Percentiles rank a stretch among this genome's conserved stretches.
Conservation (phyloP, 1,140 invertebrate species). For the Bombus ignitus region DNA sequence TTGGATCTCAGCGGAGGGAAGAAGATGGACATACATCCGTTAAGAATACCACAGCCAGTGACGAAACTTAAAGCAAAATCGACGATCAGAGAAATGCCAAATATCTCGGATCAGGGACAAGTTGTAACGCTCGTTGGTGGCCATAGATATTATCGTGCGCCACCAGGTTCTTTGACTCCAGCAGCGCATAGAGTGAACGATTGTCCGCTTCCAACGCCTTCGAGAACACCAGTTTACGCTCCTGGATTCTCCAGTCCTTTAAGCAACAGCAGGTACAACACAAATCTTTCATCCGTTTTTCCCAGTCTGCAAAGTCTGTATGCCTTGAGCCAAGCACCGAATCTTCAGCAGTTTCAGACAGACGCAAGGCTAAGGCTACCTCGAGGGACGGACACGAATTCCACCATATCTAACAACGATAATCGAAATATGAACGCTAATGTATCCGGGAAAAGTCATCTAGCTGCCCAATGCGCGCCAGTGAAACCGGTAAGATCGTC, state of each 20-base stretch:
- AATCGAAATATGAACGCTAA: constrained; percentile 6
- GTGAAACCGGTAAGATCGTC: constrained; percentile 72
- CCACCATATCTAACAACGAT: constrained; percentile 1
- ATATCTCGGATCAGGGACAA: constrained; percentile 68
- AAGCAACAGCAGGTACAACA: constrained; percentile 40
- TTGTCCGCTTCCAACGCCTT: constrained; percentile 44
- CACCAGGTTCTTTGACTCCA: constrained; percentile 76
- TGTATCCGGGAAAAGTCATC: constrained; percentile 67
- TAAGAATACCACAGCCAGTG: constrained; percentile 72
- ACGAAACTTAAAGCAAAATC: constrained; percentile 65
- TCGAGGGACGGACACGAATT: background rate
- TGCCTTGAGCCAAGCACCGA: constrained; percentile 71
- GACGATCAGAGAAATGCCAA: constrained; percentile 47
- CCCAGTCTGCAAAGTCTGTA: constrained; percentile 73
- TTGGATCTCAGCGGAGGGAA: constrained; percentile 73
- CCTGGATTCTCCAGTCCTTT: constrained; percentile 61
- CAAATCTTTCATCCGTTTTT: constrained; percentile 68
- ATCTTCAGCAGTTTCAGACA: constrained; percentile 72
- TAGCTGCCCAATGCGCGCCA: constrained; percentile 75
- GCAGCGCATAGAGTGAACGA: constrained; percentile 73
- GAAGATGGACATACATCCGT: constrained; percentile 66
- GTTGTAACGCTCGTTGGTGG: constrained; percentile 73
- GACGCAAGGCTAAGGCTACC: constrained; percentile 58
- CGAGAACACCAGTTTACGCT: constrained; percentile 74
- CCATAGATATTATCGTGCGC: constrained; percentile 75